phyloP scores from a whole-genome alignment of 1,140 invertebrate genomes.

The Megalopta genalis region DNA sequence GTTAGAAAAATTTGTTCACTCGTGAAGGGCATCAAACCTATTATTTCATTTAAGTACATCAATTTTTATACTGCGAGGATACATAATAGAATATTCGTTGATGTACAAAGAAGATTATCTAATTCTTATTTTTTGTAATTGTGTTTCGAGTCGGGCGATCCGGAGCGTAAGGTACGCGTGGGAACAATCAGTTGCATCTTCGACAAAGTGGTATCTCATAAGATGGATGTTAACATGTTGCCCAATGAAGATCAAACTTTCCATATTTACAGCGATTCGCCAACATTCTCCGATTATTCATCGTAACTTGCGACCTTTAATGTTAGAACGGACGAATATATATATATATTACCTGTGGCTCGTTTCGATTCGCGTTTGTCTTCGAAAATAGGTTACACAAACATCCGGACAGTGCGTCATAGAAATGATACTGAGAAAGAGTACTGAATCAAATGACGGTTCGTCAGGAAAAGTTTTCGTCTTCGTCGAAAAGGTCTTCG shows the following conservation, averaged over 20 bases:
- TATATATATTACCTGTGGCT: neutral
- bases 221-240: constrained; percentile 17
- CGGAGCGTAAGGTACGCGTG: constrained; percentile 46
- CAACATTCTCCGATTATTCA: constrained; percentile 64
- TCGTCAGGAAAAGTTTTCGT: too few species aligned
- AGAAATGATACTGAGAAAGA: too few species aligned
- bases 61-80: too few species aligned
- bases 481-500: too few species aligned
- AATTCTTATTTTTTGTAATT: constrained; percentile 26
- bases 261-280: constrained; percentile 58
- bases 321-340: neutral
- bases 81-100: too few species aligned
- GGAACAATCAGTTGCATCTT: constrained; percentile 60
- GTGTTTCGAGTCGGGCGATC: constrained; percentile 53
- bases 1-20: too few species aligned
- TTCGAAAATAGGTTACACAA: too few species aligned
- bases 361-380: too few species aligned
- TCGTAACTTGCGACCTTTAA: constrained; percentile 47
- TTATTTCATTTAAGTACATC: too few species aligned
- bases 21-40: too few species aligned
- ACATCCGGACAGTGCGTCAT: too few species aligned
- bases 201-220: constrained; percentile 47
- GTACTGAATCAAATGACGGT: too few species aligned
- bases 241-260: constrained; percentile 52
- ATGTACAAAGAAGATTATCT: neutral